phyloP scores from a whole-genome alignment of 2,888 invertebrate species.

The Spatulosminthurus flaviceps region DNA sequence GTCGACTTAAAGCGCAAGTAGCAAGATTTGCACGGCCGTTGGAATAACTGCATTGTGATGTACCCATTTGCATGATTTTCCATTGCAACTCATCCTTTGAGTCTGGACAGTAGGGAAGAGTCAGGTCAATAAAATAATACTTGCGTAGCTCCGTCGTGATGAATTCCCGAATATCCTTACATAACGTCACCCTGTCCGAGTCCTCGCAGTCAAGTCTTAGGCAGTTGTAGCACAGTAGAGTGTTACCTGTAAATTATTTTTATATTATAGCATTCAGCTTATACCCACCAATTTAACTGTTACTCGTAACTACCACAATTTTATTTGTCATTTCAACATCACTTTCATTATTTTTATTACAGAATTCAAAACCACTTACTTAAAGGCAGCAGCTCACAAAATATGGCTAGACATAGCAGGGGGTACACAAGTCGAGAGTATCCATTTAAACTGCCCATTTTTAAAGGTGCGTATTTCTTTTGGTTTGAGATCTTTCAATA shows the following conservation, averaged over 20 bases:
- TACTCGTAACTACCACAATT: too few species aligned
- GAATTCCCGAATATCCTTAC: conserved; percentile 48
- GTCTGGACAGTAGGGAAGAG: conserved; percentile 55
- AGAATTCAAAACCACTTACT: neutral
- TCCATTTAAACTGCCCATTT: too few species aligned
- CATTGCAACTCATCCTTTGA: conserved; percentile 51
- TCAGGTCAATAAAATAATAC: conserved; percentile 49
- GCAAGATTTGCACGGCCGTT: conserved; percentile 31
- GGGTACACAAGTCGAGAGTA: too few species aligned
- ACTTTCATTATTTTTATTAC: neutral
- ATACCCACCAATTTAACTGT: too few species aligned
- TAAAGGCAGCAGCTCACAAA: neutral
- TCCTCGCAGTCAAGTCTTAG: conserved; percentile 27
- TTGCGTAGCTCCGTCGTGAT: conserved; percentile 47
- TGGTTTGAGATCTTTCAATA: too few species aligned
- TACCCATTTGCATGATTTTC: conserved; percentile 46
- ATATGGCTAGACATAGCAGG: neutral
- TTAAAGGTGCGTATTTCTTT: too few species aligned
- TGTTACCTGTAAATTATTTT: conserved; percentile 25
- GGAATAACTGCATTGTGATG: conserved; percentile 44
- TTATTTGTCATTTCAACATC: too few species aligned
- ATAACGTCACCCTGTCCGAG: neutral
- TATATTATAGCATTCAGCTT: too few species aligned
- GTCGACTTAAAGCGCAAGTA: conserved; percentile 56
- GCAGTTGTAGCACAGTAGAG: conserved; percentile 35